Conservation (phyloP, 2,888 invertebrate species). For the Sisyra nigra region DNA sequence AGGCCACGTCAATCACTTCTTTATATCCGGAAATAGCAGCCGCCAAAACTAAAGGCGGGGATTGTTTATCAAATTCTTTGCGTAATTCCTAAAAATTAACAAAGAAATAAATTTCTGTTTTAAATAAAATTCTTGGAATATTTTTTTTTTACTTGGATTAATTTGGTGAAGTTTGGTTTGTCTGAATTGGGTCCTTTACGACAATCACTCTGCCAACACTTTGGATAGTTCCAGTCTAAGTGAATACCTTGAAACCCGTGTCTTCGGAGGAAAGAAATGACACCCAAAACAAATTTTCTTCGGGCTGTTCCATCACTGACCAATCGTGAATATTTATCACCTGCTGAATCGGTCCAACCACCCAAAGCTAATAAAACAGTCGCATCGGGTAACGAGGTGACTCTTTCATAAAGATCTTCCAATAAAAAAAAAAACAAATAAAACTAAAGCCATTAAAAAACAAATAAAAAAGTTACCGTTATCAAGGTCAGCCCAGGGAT, state of each 20-base stretch:
- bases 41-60: constrained; percentile 54
- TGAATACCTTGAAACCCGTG: constrained; percentile 77
- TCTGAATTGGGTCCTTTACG: constrained; percentile 64
- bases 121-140: background rate
- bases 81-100: constrained; percentile 38
- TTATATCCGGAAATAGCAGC: constrained; percentile 80
- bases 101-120: no score
- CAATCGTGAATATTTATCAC: constrained; percentile 70
- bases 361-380: constrained; percentile 68
- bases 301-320: constrained; percentile 50
- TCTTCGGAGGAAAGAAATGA: constrained; percentile 51
- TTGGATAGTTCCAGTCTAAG: constrained; percentile 90
- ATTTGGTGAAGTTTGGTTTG: constrained; percentile 57
- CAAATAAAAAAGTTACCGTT: constrained; percentile 43
- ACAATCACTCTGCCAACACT: constrained; percentile 85
- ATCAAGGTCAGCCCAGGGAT: constrained; percentile 77
- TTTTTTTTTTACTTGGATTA: constrained; percentile 40
- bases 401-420: constrained; percentile 69
- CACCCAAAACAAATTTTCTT: constrained; percentile 50
- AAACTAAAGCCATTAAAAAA: background rate
- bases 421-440: constrained; percentile 14
- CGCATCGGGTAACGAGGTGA: constrained; percentile 47
- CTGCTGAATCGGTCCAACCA: constrained; percentile 90
- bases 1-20: constrained; percentile 75
- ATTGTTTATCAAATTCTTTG: constrained; percentile 40